Conservation (phyloP, 2,888 invertebrate genomes). For the Rutpela maculata region DNA sequence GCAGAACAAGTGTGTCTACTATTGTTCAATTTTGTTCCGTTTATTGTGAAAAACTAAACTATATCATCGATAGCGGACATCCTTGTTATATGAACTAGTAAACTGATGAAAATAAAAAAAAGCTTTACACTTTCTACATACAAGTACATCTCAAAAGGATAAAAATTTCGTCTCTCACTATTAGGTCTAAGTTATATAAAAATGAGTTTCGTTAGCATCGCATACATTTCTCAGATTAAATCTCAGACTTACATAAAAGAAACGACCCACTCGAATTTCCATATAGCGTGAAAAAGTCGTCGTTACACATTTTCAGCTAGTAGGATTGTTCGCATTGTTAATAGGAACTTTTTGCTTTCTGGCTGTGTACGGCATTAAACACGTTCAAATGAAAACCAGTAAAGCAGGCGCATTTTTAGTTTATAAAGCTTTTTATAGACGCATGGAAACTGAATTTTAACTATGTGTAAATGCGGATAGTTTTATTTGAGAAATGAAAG, state of each 20-base stretch:
- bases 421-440: conserved; percentile 6
- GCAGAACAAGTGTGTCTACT: too few relatives aligned
- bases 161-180: too few relatives aligned
- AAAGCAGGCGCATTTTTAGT: conserved; percentile 17
- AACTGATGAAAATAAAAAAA: too few relatives aligned
- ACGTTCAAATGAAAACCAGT: conserved; percentile 19
- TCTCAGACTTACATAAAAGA: conserved; percentile 1
- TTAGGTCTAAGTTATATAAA: too few relatives aligned
- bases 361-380: conserved; percentile 11
- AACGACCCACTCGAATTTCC: conserved; percentile 14
- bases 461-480: neutral
- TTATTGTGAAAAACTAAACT: too few relatives aligned
- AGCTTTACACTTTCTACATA: too few relatives aligned
- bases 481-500: neutral
- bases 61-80: too few relatives aligned
- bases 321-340: conserved; percentile 20
- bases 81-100: too few relatives aligned
- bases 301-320: conserved; percentile 13
- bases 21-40: too few relatives aligned
- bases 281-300: conserved; percentile 19
- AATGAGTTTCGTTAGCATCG: too few relatives aligned
- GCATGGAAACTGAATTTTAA: neutral
- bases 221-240: conserved; percentile 3
- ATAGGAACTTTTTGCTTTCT: conserved; percentile 21
- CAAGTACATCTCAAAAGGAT: too few relatives aligned